Percentiles rank a stretch among this genome's conserved stretches.
These are phyloP conservation scores for Chalcis sispes DNA, from an alignment of 2,888 invertebrate species.

Conservation along the genomic window DNA sequence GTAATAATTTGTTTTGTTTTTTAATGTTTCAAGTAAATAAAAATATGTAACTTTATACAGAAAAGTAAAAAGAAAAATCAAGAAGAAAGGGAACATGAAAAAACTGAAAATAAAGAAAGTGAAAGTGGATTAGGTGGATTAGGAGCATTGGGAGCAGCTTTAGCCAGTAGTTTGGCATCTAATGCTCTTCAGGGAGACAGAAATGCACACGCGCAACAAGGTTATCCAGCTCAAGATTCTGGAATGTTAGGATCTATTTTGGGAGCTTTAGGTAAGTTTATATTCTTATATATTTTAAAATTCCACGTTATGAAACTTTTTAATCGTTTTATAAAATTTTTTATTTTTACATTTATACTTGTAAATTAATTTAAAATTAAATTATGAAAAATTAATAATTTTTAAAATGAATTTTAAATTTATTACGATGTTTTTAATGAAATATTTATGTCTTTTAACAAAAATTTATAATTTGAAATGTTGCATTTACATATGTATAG, in stretches of 20 bases:
- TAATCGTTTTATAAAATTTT: not conserved
- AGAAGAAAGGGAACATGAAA: constrained; percentile 66
- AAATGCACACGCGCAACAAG: constrained; percentile 64
- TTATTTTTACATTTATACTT: not conserved
- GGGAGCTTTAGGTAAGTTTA: constrained; percentile 70
- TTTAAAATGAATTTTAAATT: not conserved
- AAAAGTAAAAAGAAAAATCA: constrained; percentile 67
- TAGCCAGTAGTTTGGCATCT: constrained; percentile 71
- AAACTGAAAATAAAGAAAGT: constrained; percentile 65
- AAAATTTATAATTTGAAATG: constrained; percentile 9
- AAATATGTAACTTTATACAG: constrained; percentile 28
- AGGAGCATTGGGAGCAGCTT: constrained; percentile 71
- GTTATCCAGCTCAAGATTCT: constrained; percentile 68
- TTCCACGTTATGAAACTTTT: constrained; percentile 14
- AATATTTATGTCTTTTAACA: no score
- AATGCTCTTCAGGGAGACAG: constrained; percentile 68
- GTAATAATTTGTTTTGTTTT: not conserved
- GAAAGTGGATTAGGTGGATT: constrained; percentile 68
- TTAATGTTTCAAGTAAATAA: constrained; percentile 19
- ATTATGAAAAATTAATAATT: constrained; percentile 9
- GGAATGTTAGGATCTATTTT: constrained; percentile 72
- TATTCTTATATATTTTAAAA: not conserved
- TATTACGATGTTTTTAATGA: no score
- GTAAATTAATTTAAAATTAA: not conserved
- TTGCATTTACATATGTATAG: not conserved